These are phyloP conservation scores for Rhodinocichla rosea DNA, from an alignment of 2,113 vertebrate genomes.

Conservation along the genomic window DNA sequence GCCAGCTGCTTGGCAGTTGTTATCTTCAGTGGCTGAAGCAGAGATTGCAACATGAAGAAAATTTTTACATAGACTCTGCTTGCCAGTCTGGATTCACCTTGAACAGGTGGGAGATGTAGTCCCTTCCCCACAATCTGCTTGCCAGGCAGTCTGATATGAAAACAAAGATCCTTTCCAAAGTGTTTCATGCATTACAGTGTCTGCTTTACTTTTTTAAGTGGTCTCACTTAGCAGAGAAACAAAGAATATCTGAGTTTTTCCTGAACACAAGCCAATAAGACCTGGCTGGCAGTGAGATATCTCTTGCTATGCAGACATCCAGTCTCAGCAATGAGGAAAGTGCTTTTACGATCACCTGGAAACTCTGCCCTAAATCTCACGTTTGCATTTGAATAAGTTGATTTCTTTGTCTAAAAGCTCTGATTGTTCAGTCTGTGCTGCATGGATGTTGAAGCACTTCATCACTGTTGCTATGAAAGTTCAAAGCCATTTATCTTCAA, in stretches of 20 bases:
- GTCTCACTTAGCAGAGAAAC: neutral
- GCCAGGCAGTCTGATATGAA: neutral
- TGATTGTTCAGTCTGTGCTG: neutral
- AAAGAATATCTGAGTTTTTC: neutral
- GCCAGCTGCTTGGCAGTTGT: neutral
- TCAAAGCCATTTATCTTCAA: constrained; percentile 58
- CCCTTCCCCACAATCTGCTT: neutral
- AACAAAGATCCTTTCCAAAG: neutral
- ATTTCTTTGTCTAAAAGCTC: constrained; percentile 30
- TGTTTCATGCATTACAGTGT: neutral
- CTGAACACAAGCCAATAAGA: neutral
- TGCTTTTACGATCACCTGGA: neutral
- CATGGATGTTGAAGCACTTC: constrained; percentile 14
- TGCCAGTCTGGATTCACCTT: neutral
- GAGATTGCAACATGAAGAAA: neutral
- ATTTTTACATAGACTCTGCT: neutral
- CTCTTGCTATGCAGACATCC: neutral
- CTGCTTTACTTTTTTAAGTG: neutral
- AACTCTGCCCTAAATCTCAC: neutral
- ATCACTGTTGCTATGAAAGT: constrained; percentile 55
- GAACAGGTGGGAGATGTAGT: neutral
- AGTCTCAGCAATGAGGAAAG: neutral
- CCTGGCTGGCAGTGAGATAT: neutral
- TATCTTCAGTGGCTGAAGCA: neutral
- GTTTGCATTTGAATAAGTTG: constrained; percentile 29